A percentile compares a stretch with the other conserved stretches of the same genome.
phyloP scores from a whole-genome alignment of 2,113 vertebrate species.

The Limnothrissa miodon region DNA sequence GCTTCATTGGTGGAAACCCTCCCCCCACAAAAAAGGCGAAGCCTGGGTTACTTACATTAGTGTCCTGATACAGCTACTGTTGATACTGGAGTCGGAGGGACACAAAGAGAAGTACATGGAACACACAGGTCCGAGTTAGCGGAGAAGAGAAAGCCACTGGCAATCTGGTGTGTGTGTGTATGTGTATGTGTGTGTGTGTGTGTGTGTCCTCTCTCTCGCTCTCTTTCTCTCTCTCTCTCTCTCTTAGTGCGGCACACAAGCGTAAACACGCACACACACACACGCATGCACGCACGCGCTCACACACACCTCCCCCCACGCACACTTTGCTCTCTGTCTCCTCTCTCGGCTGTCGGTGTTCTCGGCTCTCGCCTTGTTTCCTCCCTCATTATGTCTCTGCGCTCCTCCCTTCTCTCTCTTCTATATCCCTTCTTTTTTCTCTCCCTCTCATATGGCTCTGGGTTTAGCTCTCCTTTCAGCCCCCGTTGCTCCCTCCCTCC shows the following conservation, averaged over 20 bases:
- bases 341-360: constrained; percentile 56
- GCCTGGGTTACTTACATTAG: constrained; percentile 64
- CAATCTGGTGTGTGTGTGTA: constrained; percentile 36
- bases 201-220: constrained; percentile 14
- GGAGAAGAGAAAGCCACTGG: constrained; percentile 47
- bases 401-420: constrained; percentile 75
- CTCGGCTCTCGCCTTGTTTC: constrained; percentile 60
- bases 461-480: constrained; percentile 64
- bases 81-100: constrained; percentile 50
- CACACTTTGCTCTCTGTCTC: constrained; percentile 47
- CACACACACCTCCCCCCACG: constrained; percentile 44
- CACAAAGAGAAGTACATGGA: constrained; percentile 63
- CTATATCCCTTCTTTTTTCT: constrained; percentile 71
- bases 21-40: background rate
- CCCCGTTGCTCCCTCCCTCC: constrained; percentile 58
- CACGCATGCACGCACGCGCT: constrained; percentile 24
- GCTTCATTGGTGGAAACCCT: background rate
- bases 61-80: constrained; percentile 53
- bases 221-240: constrained; percentile 37
- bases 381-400: constrained; percentile 72
- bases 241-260: constrained; percentile 60
- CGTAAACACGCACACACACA: constrained; percentile 52
- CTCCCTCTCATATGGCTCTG: constrained; percentile 65
- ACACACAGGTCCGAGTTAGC: constrained; percentile 38
- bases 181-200: constrained; percentile 27